These are phyloP conservation scores for Amorpha juglandis DNA, from an alignment of 2,888 invertebrate genomes.

Conservation along the genomic window DNA sequence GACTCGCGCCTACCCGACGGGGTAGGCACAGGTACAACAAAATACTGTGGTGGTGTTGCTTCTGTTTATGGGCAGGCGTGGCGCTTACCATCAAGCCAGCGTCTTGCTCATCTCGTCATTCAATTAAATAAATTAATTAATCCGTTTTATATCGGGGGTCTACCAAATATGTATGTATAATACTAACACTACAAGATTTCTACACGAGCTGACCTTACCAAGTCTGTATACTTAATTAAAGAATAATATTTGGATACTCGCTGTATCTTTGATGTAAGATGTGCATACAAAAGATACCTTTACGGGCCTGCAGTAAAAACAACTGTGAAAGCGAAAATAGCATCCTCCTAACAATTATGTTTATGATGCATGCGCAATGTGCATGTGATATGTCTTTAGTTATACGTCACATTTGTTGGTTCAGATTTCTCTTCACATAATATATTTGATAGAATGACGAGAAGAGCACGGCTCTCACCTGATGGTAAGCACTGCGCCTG, in stretches of 20 bases:
- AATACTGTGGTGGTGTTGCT: too few relatives aligned
- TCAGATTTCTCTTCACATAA: not conserved
- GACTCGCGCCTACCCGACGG: too few relatives aligned
- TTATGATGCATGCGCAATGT: not conserved
- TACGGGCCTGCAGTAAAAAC: not conserved
- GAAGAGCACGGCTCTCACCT: too few relatives aligned
- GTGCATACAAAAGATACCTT: not conserved
- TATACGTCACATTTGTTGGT: not conserved
- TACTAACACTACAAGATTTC: not conserved
- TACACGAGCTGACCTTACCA: not conserved
- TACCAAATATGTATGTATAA: not conserved
- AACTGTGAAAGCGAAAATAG: not conserved
- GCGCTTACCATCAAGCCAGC: too few relatives aligned
- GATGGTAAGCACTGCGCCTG: too few relatives aligned
- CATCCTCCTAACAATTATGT: not conserved
- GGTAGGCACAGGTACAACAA: too few relatives aligned
- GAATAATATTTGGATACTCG: conserved; percentile 17
- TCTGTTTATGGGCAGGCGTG: too few relatives aligned
- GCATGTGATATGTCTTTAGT: not conserved
- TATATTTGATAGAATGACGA: too few relatives aligned
- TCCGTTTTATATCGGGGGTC: too few relatives aligned
- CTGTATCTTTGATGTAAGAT: conserved; percentile 19
- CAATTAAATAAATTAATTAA: too few relatives aligned
- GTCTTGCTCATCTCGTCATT: too few relatives aligned
- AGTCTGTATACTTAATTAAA: not conserved